Percentiles rank a stretch among this genome's conserved stretches.
Evolutionary conservation across 2,113 vertebrate species (phyloP).

Genomic region (Tonatia bakeri): DNA sequence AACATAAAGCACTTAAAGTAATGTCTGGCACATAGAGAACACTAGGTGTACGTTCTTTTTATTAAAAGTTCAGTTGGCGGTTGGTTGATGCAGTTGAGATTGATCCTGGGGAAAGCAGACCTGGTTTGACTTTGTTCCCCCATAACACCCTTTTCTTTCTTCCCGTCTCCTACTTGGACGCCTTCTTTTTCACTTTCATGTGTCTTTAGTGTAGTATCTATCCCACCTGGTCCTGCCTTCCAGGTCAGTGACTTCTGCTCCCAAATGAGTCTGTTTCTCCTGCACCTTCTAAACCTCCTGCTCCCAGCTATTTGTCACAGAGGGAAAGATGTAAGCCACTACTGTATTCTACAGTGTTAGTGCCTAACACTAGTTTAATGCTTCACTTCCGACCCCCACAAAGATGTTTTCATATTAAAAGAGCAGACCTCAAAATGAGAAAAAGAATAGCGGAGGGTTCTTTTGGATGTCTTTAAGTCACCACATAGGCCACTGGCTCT

Average conservation of each 20-base stretch:
- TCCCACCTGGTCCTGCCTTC: not conserved
- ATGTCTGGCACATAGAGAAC: not conserved
- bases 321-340: not conserved
- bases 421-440: not conserved
- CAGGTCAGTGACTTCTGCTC: not conserved
- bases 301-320: not conserved
- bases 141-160: not conserved
- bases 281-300: not conserved
- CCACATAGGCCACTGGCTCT: not conserved
- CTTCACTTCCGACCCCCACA: not conserved
- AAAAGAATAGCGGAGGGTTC: not conserved
- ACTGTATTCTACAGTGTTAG: not conserved
- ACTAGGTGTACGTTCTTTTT: constrained; percentile 9
- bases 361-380: not conserved
- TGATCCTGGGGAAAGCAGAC: not conserved
- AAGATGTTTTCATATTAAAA: not conserved
- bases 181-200: not conserved
- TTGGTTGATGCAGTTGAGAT: not conserved
- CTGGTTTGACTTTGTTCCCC: not conserved
- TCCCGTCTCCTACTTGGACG: not conserved
- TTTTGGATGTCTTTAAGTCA: not conserved
- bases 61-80: not conserved
- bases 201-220: not conserved
- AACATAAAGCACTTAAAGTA: not conserved
- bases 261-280: not conserved